Evolutionary conservation across 1,140 invertebrate genomes (phyloP).

Genomic region (Dermatophagoides farinae): DNA sequence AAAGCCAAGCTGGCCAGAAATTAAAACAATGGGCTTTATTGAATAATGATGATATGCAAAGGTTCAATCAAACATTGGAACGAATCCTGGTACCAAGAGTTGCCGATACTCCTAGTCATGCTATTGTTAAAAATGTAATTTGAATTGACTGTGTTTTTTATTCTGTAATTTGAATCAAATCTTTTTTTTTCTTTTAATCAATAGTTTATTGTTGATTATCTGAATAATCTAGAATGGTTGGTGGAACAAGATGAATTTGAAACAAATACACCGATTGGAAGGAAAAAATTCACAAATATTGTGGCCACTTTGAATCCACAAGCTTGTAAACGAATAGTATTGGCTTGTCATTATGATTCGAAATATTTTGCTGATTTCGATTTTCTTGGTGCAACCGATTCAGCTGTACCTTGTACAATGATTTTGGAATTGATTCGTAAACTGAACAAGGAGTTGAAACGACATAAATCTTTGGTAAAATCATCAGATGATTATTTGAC

Average conservation of each 20-base stretch:
- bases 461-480: constrained; percentile 8
- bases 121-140: constrained; percentile 9
- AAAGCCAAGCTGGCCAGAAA: background rate
- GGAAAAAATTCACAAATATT: constrained; percentile 58
- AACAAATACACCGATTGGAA: constrained; percentile 46
- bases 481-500: constrained; percentile 21
- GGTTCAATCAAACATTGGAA: constrained; percentile 13
- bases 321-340: constrained; percentile 51
- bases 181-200: background rate
- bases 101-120: constrained; percentile 3
- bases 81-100: constrained; percentile 11
- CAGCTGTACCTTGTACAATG: constrained; percentile 91
- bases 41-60: background rate
- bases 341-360: constrained; percentile 91
- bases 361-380: constrained; percentile 35
- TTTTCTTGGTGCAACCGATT: constrained; percentile 87
- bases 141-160: background rate
- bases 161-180: background rate
- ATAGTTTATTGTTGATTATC: constrained; percentile 42
- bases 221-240: constrained; percentile 46
- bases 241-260: constrained; percentile 53
- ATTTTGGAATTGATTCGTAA: constrained; percentile 57
- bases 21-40: background rate
- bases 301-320: constrained; percentile 59
- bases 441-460: background rate